A percentile compares a stretch with the other conserved stretches of the same genome.
Evolutionary conservation across 2,888 invertebrate genomes (phyloP).

Genomic region (Polydrusus tereticollis): DNA sequence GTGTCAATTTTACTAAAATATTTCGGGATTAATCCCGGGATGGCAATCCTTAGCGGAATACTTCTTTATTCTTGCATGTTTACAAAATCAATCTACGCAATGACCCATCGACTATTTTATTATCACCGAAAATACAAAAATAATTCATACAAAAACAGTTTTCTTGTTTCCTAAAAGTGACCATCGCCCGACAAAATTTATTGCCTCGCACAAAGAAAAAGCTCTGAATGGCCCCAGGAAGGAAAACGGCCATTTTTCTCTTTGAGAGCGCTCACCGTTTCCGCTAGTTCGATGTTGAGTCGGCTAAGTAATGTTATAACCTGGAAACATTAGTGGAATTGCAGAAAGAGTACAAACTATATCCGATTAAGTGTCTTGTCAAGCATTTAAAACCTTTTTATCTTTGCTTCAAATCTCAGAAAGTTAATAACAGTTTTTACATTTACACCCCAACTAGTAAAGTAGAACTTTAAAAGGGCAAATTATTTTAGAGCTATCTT

Average conservation of each 20-base stretch:
- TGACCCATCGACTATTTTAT: neutral
- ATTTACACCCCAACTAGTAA: no score
- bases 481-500: no score
- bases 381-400: slow-evolving; percentile 10
- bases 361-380: slow-evolving; percentile 38
- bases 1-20: no score
- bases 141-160: slow-evolving; percentile 27
- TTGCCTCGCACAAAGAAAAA: slow-evolving; percentile 35
- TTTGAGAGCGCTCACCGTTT: slow-evolving; percentile 39
- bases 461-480: no score
- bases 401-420: neutral
- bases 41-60: no score
- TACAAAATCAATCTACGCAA: neutral
- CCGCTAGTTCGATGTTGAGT: slow-evolving; percentile 47
- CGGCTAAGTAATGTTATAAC: slow-evolving; percentile 49
- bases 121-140: slow-evolving; percentile 17
- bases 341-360: slow-evolving; percentile 40
- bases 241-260: slow-evolving; percentile 50
- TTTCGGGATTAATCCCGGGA: no score
- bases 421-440: no score
- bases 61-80: no score
- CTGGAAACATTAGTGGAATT: slow-evolving; percentile 49
- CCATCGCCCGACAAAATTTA: slow-evolving; percentile 38
- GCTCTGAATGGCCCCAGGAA: slow-evolving; percentile 44
- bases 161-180: slow-evolving; percentile 41